Base-by-base conservation (phyloP, 2,113 vertebrate genomes). In the Apteryx mantelli region DNA sequence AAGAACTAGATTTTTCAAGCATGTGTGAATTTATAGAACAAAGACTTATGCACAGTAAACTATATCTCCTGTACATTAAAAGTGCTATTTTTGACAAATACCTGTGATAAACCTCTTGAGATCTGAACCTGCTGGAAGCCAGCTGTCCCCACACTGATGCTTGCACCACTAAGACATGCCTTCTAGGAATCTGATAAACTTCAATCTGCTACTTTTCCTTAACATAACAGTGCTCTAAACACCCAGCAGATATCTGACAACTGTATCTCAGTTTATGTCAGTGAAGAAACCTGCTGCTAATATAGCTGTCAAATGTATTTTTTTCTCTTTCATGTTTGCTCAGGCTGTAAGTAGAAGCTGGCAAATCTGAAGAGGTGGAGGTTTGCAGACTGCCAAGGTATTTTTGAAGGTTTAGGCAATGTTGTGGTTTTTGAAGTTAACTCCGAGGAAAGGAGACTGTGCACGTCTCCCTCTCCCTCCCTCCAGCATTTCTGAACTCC, bases 341-440 rank as follows among this genome's bases (percentile, higher is more conserved):
- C 61, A 78, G 75, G 83, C 86, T 91, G 84, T 92, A 93, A 96
- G 97, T 56, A 96, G 79, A 95, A 89, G 75, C 63, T 89, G 91
- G 89, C 80, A 97, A 83, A 97, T 74, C 44, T 60, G 44, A 93
- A 96, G 66, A 86, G 63, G 26, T 74, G 34, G 58, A 91, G 32
- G 60, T 83, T 93, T 95, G 80, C 71, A 92, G 75, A 38, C 44
- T 95, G 77, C 74, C 65, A 70, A 82, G 86, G 77, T 44, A 38
- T 42, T 86, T 93, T 79, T 83, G 61, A 89, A 91, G 82, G 82
- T 50, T 91, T 83, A 83, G 74, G 46, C 32, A 82, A 48, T 10
- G 40, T 36, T 44, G 46, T 78, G n/a, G 66, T 74, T 86, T 95
- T 81, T 60, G 70, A 95, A 92, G 92, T 79, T 10, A 93, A 76